Evolutionary conservation across 2,113 vertebrate genomes (phyloP), one percentile per base, ranked within the genome.

Genomic region (Oostethus manadensis): DNA sequence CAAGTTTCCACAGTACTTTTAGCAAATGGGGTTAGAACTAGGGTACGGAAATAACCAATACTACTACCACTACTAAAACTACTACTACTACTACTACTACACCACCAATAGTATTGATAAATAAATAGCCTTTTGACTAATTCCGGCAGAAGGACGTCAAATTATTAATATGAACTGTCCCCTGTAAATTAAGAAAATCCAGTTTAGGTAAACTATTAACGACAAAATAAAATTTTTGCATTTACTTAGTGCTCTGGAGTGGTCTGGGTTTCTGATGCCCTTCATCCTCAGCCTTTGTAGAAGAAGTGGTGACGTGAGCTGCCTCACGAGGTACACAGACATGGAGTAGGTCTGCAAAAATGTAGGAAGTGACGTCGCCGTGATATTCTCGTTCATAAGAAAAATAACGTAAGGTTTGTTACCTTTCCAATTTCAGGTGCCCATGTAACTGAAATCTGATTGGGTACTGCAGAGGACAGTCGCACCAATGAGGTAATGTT

Each of bases 371-470:
- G 22, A 49, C 29, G 49, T 49, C 26, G 49, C 15, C 22, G 16
- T 13, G 10, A 44, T 15, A 33, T 33, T 33, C 29, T 13, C 13
- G 13, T 45, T 14, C 40, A 2, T 8, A 23, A 16, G 0, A n/a
- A 51, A 23, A 65, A 2, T 6, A 20, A 60, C 54, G 38, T 60
- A 0, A 16, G 11, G 44, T 4, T 7, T 22, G 61, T 89, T 86
- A 98, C 96, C 90, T 98, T 99, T 78, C 93, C 96, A 55, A 98
- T 96, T 89, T 99, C 96, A 71, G 94, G 95, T 42, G 96, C 92
- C 96, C 96, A 99, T 0, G 94, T 94, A 64, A 98, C 93, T 15
- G 94, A 94, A 67, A 99, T 96, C 89, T 99, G 96, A 77, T 99
- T 98, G 84, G 97, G 96, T 66, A 99, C 94, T 6, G 96, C 94